Conservation (phyloP, 1,140 invertebrate species). For the Drosophila gunungcola region DNA sequence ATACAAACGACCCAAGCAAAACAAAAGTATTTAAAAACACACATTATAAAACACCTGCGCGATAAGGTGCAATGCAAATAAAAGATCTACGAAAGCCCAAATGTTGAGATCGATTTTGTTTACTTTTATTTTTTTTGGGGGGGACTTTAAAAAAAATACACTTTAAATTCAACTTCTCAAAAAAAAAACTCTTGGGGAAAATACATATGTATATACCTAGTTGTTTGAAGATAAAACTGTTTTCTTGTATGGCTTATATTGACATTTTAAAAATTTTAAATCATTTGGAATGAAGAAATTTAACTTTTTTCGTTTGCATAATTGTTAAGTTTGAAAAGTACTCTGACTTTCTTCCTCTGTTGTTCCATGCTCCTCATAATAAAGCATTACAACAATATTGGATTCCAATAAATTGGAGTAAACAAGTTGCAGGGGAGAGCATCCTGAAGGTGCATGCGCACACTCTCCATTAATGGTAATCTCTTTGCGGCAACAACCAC, state of each 20-base stretch:
- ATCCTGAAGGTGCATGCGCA: slow-evolving; percentile 13
- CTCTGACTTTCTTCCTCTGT: neutral
- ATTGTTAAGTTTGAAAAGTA: too few species aligned
- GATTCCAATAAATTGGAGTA: too few species aligned
- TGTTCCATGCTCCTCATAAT: neutral
- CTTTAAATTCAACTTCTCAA: neutral
- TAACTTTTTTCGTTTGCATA: too few species aligned
- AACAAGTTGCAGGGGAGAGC: slow-evolving; percentile 26
- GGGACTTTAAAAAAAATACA: neutral
- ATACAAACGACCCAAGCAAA: neutral
- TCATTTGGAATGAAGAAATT: too few species aligned
- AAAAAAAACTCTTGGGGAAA: neutral
- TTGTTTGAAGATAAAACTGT: too few species aligned
- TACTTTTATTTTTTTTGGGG: neutral
- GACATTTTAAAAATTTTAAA: too few species aligned
- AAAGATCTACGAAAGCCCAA: neutral
- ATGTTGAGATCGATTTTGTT: neutral
- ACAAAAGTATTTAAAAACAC: neutral
- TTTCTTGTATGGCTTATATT: too few species aligned
- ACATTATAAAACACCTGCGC: slow-evolving; percentile 1
- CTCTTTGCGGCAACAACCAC: slow-evolving; percentile 5
- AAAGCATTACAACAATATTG: slow-evolving; percentile 13
- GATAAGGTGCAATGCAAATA: neutral
- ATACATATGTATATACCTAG: too few species aligned
- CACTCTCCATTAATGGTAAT: slow-evolving; percentile 16